phyloP scores from a whole-genome alignment of 2,113 vertebrate species.

The Seriola rivoliana region DNA sequence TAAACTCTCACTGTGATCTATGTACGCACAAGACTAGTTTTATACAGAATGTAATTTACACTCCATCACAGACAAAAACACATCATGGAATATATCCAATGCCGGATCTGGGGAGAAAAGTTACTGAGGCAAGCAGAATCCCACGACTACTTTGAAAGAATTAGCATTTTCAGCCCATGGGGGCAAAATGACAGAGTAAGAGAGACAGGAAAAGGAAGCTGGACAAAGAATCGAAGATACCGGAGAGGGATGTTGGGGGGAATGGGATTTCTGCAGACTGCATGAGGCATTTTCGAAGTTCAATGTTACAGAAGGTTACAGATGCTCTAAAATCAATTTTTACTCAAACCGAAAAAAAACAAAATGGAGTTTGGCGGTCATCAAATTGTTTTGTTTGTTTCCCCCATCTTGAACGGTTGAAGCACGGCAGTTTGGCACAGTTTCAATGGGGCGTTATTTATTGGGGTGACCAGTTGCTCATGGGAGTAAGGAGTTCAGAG shows the following conservation, averaged over 20 bases:
- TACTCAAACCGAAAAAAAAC: slow-evolving; percentile 64
- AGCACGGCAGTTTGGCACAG: slow-evolving; percentile 70
- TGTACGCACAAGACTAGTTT: slow-evolving; percentile 54
- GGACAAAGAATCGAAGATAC: slow-evolving; percentile 48
- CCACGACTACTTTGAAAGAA: slow-evolving; percentile 76
- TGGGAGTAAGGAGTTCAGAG: slow-evolving; percentile 52
- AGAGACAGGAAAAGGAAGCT: slow-evolving; percentile 49
- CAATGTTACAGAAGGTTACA: slow-evolving; percentile 74
- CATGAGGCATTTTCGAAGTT: slow-evolving; percentile 62
- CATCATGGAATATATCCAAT: slow-evolving; percentile 70
- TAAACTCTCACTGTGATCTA: slow-evolving; percentile 55
- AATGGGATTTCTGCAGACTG: slow-evolving; percentile 39
- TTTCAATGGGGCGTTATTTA: slow-evolving; percentile 73
- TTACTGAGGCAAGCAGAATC: slow-evolving; percentile 80
- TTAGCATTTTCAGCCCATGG: slow-evolving; percentile 77
- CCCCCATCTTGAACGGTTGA: slow-evolving; percentile 27
- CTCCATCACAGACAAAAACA: slow-evolving; percentile 53
- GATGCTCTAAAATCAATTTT: slow-evolving; percentile 78
- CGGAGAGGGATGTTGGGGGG: slow-evolving; percentile 10
- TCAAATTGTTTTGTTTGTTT: slow-evolving; percentile 71
- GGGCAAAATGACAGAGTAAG: slow-evolving; percentile 46
- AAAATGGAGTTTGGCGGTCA: slow-evolving; percentile 72
- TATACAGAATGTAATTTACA: slow-evolving; percentile 62
- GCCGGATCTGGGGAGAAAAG: slow-evolving; percentile 53
- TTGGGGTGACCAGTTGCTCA: slow-evolving; percentile 46